Base-by-base conservation (phyloP, 2,113 vertebrate species). In the Catharus bicknelli region DNA sequence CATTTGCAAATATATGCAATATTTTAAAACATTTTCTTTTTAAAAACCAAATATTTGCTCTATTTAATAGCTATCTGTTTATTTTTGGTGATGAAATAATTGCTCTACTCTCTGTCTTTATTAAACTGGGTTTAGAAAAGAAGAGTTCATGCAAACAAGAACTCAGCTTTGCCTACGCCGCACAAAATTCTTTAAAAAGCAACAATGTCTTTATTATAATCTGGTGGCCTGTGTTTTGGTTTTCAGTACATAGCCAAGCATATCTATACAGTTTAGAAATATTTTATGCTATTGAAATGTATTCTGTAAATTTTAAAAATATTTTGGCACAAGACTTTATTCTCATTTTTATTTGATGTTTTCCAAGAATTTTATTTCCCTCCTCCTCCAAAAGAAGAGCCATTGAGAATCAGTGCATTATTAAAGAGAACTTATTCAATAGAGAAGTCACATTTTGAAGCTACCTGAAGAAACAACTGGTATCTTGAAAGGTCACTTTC, bases 1-100 rank as follows among this genome's bases (percentile, higher is more conserved):
- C 40, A 88, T 92, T 61, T 90, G 78, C 67, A 96, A 96, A 96
- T 91, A 95, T 53, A 57, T 43, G 20, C 30, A 90, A 55, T 91
- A 94, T 90, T 95, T 85, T 84, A 95, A 96, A 97, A 92, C 63
- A 86, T 93, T 96, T 96, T 95, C 9, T 62, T 95, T 90, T 84
- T 66, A 55, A 23, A 87, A 91, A 13, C 76, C 68, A 95, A 96
- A 96, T 96, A 97, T 97, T 97, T 97, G 85, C 22, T 90, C 36
- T 61, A 62, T 90, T 96, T 95, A 96, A 96, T 96, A 94, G 83
- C 74, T 93, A 68, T 20, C 12, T 75, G 55, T 92, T 96, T 96
- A 93, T 88, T 96, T 96, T 94, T 90, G 82, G 26, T 61, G 15
- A 27, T 93, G 88, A 94, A 96, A 94, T 96, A 96, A 96, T 96